A percentile compares a stretch with the other conserved stretches of the same genome.
Evolutionary conservation across 2,797 vertebrate species (phyloP).

Genomic region (Melanotaenia boesemani): DNA sequence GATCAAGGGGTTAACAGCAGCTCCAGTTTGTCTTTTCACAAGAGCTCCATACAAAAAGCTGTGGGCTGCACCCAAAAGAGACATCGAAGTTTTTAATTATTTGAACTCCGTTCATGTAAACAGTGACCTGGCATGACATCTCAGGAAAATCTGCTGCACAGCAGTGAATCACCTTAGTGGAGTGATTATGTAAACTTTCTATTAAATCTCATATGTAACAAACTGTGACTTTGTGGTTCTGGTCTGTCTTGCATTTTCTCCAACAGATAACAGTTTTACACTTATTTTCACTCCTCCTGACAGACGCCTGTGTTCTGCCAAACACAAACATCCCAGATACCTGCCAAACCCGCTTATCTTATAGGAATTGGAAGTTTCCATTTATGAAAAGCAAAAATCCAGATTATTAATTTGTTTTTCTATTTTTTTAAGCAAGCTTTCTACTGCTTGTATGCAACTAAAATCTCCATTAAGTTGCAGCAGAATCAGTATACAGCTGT

Average conservation of each 20-base stretch:
- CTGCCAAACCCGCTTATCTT: background rate
- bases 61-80: background rate
- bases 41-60: background rate
- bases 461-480: background rate
- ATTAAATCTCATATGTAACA: background rate
- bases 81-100: background rate
- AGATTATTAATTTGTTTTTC: background rate
- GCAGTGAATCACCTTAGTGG: background rate
- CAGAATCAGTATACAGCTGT: background rate
- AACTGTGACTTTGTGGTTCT: constrained; percentile 1
- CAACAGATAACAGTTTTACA: constrained; percentile 1
- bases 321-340: background rate
- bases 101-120: constrained; percentile 8
- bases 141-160: constrained; percentile 1
- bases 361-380: background rate
- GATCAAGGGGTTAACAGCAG: constrained; percentile 8
- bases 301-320: constrained; percentile 10
- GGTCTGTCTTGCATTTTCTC: constrained; percentile 9
- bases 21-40: background rate
- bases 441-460: background rate
- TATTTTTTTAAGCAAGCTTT: background rate
- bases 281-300: background rate
- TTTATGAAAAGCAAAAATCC: background rate
- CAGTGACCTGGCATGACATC: background rate
- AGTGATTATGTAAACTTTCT: background rate